Percentiles rank a stretch among this genome's conserved stretches.
phyloP scores from a whole-genome alignment of 2,888 invertebrate species.

The Thecophora atra region DNA sequence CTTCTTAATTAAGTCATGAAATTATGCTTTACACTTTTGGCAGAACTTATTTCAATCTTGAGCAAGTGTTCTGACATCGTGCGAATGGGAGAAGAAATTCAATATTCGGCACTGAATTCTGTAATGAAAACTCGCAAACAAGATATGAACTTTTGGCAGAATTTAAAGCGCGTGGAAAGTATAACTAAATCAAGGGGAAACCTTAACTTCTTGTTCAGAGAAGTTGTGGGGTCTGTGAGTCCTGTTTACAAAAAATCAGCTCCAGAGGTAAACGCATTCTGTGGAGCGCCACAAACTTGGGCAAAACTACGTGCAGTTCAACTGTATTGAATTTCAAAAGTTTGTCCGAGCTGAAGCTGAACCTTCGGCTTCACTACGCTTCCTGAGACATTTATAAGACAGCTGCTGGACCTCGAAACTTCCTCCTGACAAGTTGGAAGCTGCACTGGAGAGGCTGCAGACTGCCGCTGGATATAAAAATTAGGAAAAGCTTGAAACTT shows the following conservation, averaged over 20 bases:
- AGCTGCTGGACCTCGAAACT: background rate
- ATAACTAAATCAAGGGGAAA: slow-evolving; percentile 10
- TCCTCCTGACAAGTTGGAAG: background rate
- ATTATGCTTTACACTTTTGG: too few relatives aligned
- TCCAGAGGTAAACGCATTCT: background rate
- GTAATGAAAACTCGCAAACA: background rate
- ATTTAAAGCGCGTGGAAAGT: background rate
- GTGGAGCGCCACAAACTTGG: slow-evolving; percentile 2
- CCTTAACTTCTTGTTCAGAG: background rate
- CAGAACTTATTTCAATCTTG: too few relatives aligned
- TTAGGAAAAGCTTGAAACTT: background rate
- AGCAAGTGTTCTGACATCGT: too few relatives aligned
- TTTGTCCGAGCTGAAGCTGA: background rate
- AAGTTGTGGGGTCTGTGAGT: slow-evolving; percentile 13
- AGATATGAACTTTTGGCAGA: background rate
- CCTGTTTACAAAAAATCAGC: slow-evolving; percentile 17
- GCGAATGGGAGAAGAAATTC: too few relatives aligned
- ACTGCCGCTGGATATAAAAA: background rate
- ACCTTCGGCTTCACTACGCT: background rate
- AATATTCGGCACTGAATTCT: background rate
- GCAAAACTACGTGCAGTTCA: background rate
- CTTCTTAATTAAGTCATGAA: too few relatives aligned
- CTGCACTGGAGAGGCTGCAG: background rate
- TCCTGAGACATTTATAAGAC: background rate
- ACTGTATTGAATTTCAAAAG: slow-evolving; percentile 7